Conservation (phyloP, 2,113 vertebrate genomes). For the Epinephelus fuscoguttatus region DNA sequence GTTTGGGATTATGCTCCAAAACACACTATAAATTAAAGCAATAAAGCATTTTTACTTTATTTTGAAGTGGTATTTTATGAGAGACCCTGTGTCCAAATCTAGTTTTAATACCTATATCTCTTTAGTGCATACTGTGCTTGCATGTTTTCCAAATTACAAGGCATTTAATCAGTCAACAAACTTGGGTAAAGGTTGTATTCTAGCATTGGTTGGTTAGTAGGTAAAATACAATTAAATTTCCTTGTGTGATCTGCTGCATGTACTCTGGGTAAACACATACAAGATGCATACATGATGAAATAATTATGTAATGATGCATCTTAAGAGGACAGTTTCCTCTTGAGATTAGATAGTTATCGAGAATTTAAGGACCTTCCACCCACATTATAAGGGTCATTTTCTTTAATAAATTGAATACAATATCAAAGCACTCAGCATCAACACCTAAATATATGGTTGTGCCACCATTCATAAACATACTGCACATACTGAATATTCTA, state of each 20-base stretch:
- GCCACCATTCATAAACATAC: neutral
- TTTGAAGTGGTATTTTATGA: neutral
- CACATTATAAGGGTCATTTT: too few relatives aligned
- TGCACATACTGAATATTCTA: neutral
- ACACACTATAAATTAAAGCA: neutral
- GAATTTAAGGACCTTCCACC: too few relatives aligned
- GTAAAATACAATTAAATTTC: neutral
- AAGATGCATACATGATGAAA: neutral
- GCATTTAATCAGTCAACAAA: neutral
- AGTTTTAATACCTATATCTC: neutral
- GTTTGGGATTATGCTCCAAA: neutral
- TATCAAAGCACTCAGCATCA: too few relatives aligned
- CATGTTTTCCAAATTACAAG: neutral
- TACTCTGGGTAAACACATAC: neutral
- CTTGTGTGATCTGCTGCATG: neutral
- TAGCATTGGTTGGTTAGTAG: neutral
- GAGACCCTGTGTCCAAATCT: neutral
- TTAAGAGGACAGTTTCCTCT: too few relatives aligned
- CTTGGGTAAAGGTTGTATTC: neutral
- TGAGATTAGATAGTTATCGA: too few relatives aligned
- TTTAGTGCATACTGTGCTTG: neutral
- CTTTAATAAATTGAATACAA: too few relatives aligned
- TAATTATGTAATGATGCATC: neutral
- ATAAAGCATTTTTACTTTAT: neutral
- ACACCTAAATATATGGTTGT: too few relatives aligned